A percentile compares a stretch with the other conserved stretches of the same genome.
Evolutionary conservation across 2,113 vertebrate genomes (phyloP).

Genomic region (Cyanocitta stelleri): DNA sequence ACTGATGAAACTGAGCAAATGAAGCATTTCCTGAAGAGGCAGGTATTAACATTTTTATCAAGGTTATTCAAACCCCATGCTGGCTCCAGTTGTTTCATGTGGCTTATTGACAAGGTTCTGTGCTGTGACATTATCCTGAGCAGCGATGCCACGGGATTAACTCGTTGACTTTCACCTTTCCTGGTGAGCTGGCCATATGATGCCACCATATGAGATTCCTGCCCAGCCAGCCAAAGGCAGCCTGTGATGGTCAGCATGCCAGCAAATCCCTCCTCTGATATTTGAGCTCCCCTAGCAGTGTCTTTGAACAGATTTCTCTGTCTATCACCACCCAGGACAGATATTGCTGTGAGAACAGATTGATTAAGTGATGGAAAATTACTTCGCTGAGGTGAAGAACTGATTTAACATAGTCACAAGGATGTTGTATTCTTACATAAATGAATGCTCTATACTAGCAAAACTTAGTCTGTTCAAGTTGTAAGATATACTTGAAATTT

Average conservation of each 20-base stretch:
- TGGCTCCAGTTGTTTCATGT: not conserved
- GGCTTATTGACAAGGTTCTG: not conserved
- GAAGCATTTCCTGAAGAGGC: not conserved
- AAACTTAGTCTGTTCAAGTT: not conserved
- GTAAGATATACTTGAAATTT: not conserved
- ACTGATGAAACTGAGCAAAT: not conserved
- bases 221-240: not conserved
- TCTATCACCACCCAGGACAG: not conserved
- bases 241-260: not conserved
- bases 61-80: not conserved
- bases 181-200: not conserved
- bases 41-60: not conserved
- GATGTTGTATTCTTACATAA: not conserved
- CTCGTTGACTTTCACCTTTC: not conserved
- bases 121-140: not conserved
- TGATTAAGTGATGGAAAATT: not conserved
- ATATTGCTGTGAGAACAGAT: not conserved
- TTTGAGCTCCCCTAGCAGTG: not conserved
- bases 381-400: not conserved
- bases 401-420: not conserved
- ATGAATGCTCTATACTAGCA: not conserved
- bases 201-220: not conserved
- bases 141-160: not conserved
- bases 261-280: not conserved
- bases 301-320: not conserved